Evolutionary conservation across 2,888 invertebrate genomes (phyloP), one percentile per base, ranked within the genome.

Genomic region (Dryococelus australis): DNA sequence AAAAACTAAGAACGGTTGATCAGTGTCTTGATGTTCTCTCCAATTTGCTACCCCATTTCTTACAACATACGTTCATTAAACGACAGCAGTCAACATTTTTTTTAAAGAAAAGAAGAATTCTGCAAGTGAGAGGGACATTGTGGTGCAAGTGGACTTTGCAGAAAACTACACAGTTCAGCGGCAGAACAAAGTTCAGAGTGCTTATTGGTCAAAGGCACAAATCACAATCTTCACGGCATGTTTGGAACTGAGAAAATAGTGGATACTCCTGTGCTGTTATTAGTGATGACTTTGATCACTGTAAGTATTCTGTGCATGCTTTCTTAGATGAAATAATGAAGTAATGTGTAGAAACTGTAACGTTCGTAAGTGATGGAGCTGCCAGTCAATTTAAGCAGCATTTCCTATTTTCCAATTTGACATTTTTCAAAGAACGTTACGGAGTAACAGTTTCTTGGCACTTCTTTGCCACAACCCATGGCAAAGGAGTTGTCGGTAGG

Each of bases 151-250:
- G 81, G 86, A 86, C 53, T 87, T 87, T 83, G 83, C 83, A 51
- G 83, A 87, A 86, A 87, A 87, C 53, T 87, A 87, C 84, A 87
- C 84, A n/a, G 43, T 47, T 28, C 43, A 79, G 35, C 26, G n/a
- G 28, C 87, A 87, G 81, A 81, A 87, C 80, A 85, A 87, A 86
- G 65, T 86, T 81, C 87, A 87, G 35, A 83, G 81, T 81, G 83
- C 86, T 28, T 53, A 87, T 43, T 87, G 86, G 87, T 51, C 81
- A 5, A 83, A 87, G 12, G 26, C 85, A 84, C 85, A 86, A 83
- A 86, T 86, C 43, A 84, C 53, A 27, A 53, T 86, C 65, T 86
- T 86, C 65, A 87, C 87, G 24, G 86, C 80, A 81, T 35, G n/a
- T 86, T n/a, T 87, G 85, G 87, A 53, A 86, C 47, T 43, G 27